Evolutionary conservation across 2,888 invertebrate genomes (phyloP).

Genomic region (Amorpha juglandis): DNA sequence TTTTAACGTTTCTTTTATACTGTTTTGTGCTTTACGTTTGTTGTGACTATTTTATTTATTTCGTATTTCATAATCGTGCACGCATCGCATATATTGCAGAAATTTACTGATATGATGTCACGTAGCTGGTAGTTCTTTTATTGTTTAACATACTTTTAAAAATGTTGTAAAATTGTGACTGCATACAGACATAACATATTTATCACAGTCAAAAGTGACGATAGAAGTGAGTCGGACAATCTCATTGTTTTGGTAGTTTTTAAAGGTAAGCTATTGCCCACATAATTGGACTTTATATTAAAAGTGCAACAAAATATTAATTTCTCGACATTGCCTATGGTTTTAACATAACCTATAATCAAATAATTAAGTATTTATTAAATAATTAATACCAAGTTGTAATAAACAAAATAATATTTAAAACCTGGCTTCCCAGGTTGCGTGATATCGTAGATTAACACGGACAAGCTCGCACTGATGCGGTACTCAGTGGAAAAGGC

Average conservation of each 20-base stretch:
- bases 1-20: conserved; percentile 41
- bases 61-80: conserved; percentile 35
- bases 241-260: conserved; percentile 39
- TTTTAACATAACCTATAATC: too few relatives aligned
- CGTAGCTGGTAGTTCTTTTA: conserved; percentile 1
- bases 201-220: conserved; percentile 39
- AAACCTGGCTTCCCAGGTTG: too few relatives aligned
- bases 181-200: conserved; percentile 30
- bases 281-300: background rate
- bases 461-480: too few relatives aligned
- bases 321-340: too few relatives aligned
- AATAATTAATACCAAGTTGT: too few relatives aligned
- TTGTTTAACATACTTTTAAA: conserved; percentile 16
- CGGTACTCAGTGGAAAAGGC: too few relatives aligned
- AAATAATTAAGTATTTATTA: too few relatives aligned
- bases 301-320: background rate
- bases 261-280: conserved; percentile 37
- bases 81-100: background rate
- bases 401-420: too few relatives aligned
- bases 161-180: conserved; percentile 19
- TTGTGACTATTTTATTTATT: conserved; percentile 40
- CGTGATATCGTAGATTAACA: too few relatives aligned
- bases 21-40: conserved; percentile 32
- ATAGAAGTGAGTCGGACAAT: conserved; percentile 37
- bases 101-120: conserved; percentile 11